Evolutionary conservation across 2,797 vertebrate genomes (phyloP), one percentile per base, ranked within the genome.

Genomic region (Allobates femoralis): DNA sequence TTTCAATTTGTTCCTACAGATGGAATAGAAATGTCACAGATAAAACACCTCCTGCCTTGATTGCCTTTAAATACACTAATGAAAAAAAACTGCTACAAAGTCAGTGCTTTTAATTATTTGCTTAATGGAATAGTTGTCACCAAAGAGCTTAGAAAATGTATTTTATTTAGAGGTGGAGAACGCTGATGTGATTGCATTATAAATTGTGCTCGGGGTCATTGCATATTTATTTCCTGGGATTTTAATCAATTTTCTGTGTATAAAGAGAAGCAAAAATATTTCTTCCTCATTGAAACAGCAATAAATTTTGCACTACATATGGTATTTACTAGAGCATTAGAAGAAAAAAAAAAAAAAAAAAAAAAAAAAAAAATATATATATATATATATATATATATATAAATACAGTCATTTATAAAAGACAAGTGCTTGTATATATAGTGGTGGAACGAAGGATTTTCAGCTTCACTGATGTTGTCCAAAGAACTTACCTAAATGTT

Each of bases 61-160:
- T n/a, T 74, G 71, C 55, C 30, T 80, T 46, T 80, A 26, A 28
- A 64, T 30, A 28, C 56, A 46, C 60, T 80, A 37, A 64, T 64
- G 37, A 80, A 77, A 66, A n/a, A 80, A 46, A 37, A n/a, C 34
- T 21, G 7, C 60, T 14, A 51, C 41, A 16, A 62, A 80, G 37
- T 28, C 18, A 28, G 26, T 51, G n/a, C 79, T 80, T 80, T 41
- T 50, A 80, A 80, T 66, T 80, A 80, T 80, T 80, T 18, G 58
- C 58, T 51, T 66, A 80, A 66, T 66, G 58, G n/a, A 46, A 64
- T 30, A 50, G n/a, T 50, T 80, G 56, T 46, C 4, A 18, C 34
- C 50, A 19, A 34, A 64, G 55, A 64, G 60, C 79, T 11, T 12
- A 4, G n/a, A 51, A 60, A 51, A 50, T 28, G 58, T 30, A 41